These are phyloP conservation scores for Botrylloides violaceus DNA, from an alignment of 23 tunicate species.

Conservation along the genomic window DNA sequence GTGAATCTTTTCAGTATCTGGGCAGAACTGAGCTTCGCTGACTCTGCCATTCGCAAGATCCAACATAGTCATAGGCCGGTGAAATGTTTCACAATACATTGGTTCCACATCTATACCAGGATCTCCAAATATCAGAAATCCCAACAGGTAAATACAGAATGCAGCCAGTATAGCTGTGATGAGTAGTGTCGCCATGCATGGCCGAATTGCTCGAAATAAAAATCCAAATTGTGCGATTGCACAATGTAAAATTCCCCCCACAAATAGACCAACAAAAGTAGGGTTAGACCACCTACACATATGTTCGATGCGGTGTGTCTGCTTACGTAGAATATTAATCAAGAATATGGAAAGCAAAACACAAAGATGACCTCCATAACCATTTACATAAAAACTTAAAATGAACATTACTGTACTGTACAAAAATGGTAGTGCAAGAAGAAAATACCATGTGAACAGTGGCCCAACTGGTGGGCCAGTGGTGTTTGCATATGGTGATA, in stretches of 20 bases:
- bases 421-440: slow-evolving; percentile 29
- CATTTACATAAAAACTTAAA: slow-evolving; percentile 17
- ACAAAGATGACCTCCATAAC: slow-evolving; percentile 40
- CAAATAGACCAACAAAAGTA: slow-evolving; percentile 61
- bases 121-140: slow-evolving; percentile 35
- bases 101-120: slow-evolving; percentile 43
- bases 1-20: slow-evolving; percentile 48
- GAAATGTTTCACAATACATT: slow-evolving; percentile 1
- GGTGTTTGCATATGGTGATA: neutral
- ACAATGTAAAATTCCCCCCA: slow-evolving; percentile 66
- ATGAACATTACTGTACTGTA: slow-evolving; percentile 34
- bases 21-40: slow-evolving; percentile 61
- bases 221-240: slow-evolving; percentile 19
- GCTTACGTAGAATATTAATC: slow-evolving; percentile 25
- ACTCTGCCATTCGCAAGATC: slow-evolving; percentile 67
- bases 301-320: slow-evolving; percentile 61
- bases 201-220: slow-evolving; percentile 39
- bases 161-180: slow-evolving; percentile 1
- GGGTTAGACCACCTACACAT: slow-evolving; percentile 79
- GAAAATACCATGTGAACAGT: slow-evolving; percentile 27
- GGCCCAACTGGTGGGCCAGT: neutral
- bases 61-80: slow-evolving; percentile 29
- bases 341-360: slow-evolving; percentile 11
- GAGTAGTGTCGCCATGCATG: slow-evolving; percentile 22
- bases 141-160: slow-evolving; percentile 22